A percentile compares a stretch with the other conserved stretches of the same genome.
Evolutionary conservation across 30 jellyfish, hydroid and myxozoan species (phyloP).

Genomic region (Chironex yamaguchii): DNA sequence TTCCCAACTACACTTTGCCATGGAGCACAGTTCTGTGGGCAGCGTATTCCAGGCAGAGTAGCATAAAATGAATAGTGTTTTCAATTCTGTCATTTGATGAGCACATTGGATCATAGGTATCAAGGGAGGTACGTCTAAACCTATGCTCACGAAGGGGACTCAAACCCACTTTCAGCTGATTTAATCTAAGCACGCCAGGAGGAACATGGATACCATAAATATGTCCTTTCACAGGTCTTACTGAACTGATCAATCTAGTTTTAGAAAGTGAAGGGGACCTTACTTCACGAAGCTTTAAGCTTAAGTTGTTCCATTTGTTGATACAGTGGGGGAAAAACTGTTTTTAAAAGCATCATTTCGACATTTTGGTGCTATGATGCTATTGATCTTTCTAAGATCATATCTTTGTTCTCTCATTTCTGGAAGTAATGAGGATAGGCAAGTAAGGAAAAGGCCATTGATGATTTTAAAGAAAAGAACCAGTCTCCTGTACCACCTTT

Average conservation of each 20-base stretch:
- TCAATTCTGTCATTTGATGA: slow-evolving; percentile 18
- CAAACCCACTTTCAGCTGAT: slow-evolving; percentile 24
- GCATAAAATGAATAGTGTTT: slow-evolving; percentile 30
- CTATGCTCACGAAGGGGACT: slow-evolving; percentile 18
- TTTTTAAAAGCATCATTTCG: too few relatives aligned
- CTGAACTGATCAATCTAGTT: slow-evolving; percentile 12
- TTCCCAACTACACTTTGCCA: too few relatives aligned
- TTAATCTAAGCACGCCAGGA: slow-evolving; percentile 26
- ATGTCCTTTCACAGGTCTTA: slow-evolving; percentile 7
- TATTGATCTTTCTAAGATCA: too few relatives aligned
- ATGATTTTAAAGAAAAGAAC: too few relatives aligned
- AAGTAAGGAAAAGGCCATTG: too few relatives aligned
- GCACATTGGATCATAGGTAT: slow-evolving; percentile 41
- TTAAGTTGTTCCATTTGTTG: background rate
- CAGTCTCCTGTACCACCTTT: too few relatives aligned
- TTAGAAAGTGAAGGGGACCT: slow-evolving; percentile 15
- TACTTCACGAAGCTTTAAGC: slow-evolving; percentile 2
- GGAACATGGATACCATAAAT: slow-evolving; percentile 5
- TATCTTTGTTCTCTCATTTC: too few relatives aligned
- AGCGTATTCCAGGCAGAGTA: slow-evolving; percentile 47
- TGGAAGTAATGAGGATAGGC: too few relatives aligned
- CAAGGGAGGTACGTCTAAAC: slow-evolving; percentile 12
- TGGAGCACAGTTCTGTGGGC: slow-evolving; percentile 39
- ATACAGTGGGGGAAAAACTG: background rate
- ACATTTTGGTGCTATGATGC: too few relatives aligned